Evolutionary conservation across 2,797 vertebrate species (phyloP), one percentile per base, ranked within the genome.

Genomic region (Xiphophorus birchmanni): DNA sequence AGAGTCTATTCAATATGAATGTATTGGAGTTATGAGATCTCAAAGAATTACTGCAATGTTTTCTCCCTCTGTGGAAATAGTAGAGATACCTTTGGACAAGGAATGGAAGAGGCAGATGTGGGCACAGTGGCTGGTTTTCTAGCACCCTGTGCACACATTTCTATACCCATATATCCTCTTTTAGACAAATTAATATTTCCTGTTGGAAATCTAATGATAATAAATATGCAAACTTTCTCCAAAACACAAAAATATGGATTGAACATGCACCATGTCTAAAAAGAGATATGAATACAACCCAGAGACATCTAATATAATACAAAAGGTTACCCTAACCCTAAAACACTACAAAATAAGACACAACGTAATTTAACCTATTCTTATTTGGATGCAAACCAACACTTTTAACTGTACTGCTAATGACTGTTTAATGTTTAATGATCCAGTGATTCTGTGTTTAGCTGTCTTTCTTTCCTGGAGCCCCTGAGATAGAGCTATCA

Each of bases 1-100:
- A 79, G 78, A 90, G 88, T 83, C 73, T 44, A 35, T 74, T 85
- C 84, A 85, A 83, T 91, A 90, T 86, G 87, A 94, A 95, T 92
- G 90, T 92, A 90, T 88, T 89, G 89, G 90, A 95, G 95, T 94
- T 90, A 94, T 93, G 94, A 92, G 88, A 89, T 90, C 90, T 93
- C 86, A 73, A 84, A 92, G 91, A 89, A 91, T 84, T 15, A 42
- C 89, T 81, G 82, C 88, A 56, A 84, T 86, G 65, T 74, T 76
- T 32, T 65, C 32, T 50, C 48, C 63, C 76, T 79, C 10, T 35
- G 63, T 47, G 18, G 67, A 83, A 63, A 73, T 81, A 75, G 78
- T 65, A 77, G 12, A 72, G 47, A 77, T 54, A 50, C 8, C 26
- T 58, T 2, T 17, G 48, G n/a, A 67, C 29, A 50, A 58, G 40